Evolutionary conservation across 2,797 vertebrate species (phyloP), one percentile per base, ranked within the genome.

Genomic region (Gymnodraco acuticeps): DNA sequence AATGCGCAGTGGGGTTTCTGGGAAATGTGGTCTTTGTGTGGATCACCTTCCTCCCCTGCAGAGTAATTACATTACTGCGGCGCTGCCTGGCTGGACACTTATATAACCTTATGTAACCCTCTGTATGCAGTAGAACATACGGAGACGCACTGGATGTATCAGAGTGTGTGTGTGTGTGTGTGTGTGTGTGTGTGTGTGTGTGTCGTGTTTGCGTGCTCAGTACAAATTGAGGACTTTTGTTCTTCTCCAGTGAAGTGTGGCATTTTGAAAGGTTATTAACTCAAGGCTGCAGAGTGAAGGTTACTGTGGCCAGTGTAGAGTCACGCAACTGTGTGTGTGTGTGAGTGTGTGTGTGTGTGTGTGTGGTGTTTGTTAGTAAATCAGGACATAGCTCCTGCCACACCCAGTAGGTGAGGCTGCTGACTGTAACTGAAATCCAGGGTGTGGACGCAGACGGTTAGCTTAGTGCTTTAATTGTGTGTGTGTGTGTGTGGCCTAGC

Each of bases 21-120:
- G 81, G 90, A 74, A 84, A 82, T 73, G 82, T 17, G 19, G 85
- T 87, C 70, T 78, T 66, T 80, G 59, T 78, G 75, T 63, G 76
- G 72, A 82, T 79, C 70, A 41, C 74, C 77, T 70, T 81, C 79
- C 65, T 78, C 20, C 65, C 70, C 78, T 81, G 76, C 80, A 85
- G 86, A 54, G 78, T 89, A 89, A 92, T 91, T 79, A 89, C 89
- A 87, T 89, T 81, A 90, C 87, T 90, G 89, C 86, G 87, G 85
- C 45, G 68, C 85, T 77, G 81, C 80, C 75, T 78, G 78, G 85
- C 81, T 82, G 82, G 84, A 89, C 76, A 73, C 86, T 89, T 87
- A 89, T 69, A 75, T 85, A 88, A 90, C 83, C 78, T 93, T 91
- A 92, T 61, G 58, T 90, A 93, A 93, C 84, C 85, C 80, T 71